A percentile compares a stretch with the other conserved stretches of the same genome.
Evolutionary conservation across 2,888 invertebrate species (phyloP).

Genomic region (Pseudoips prasinana): DNA sequence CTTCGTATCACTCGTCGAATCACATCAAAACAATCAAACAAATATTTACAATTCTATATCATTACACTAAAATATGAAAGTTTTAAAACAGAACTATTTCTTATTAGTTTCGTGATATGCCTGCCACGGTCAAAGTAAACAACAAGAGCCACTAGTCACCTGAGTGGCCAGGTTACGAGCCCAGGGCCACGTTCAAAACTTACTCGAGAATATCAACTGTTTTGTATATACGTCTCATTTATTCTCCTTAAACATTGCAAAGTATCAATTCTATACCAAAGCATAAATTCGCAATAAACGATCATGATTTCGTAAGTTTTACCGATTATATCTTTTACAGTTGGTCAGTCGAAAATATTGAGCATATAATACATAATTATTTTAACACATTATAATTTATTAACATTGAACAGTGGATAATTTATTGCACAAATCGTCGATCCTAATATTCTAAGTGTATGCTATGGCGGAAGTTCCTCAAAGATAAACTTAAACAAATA

Average conservation of each 20-base stretch:
- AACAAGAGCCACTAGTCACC: slow-evolving; percentile 13
- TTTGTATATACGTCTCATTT: slow-evolving; percentile 13
- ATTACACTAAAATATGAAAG: slow-evolving; percentile 25
- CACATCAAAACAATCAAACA: slow-evolving; percentile 30
- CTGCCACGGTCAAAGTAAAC: slow-evolving; percentile 22
- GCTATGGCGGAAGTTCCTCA: slow-evolving; percentile 56
- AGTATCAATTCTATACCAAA: slow-evolving; percentile 32
- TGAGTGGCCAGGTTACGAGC: slow-evolving; percentile 2
- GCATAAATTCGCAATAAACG: slow-evolving; percentile 46
- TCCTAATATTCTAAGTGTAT: slow-evolving; percentile 60
- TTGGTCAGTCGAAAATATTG: slow-evolving; percentile 81
- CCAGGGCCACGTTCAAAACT: slow-evolving; percentile 16
- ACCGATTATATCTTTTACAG: slow-evolving; percentile 66
- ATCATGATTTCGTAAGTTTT: slow-evolving; percentile 37
- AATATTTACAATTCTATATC: slow-evolving; percentile 35
- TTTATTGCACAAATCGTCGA: slow-evolving; percentile 73
- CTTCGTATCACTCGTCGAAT: slow-evolving; percentile 28
- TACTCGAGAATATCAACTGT: slow-evolving; percentile 19
- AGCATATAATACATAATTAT: slow-evolving; percentile 59
- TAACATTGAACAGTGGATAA: slow-evolving; percentile 61
- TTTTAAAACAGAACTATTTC: slow-evolving; percentile 27
- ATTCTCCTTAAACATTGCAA: slow-evolving; percentile 17
- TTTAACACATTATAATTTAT: slow-evolving; percentile 51
- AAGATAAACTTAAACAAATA: slow-evolving; percentile 45
- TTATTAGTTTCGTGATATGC: slow-evolving; percentile 31